Base-by-base conservation (phyloP, 2,797 vertebrate genomes). In the Spatula clypeata region DNA sequence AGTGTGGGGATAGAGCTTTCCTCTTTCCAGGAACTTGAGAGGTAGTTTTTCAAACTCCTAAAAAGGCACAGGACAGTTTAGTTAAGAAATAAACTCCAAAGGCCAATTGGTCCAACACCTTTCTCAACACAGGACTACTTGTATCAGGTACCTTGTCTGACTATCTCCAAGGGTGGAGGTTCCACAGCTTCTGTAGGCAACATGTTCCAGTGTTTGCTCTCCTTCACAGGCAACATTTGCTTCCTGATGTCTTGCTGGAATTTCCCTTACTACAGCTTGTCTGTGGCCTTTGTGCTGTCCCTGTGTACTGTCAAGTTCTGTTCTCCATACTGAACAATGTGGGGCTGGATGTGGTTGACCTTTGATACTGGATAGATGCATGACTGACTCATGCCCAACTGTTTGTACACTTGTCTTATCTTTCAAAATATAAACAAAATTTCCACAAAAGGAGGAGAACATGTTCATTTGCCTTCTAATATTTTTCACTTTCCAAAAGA, bases 1-100 rank as follows among this genome's bases (percentile, higher is more conserved):
- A 42, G 1, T 6, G 4, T 12, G 1, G 1, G 1, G 3, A 3
- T 14, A 58, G 21, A 54, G 2, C 17, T 67, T 44, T 32, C 11
- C 6, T 27, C 15, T 71, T 83, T 71, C 40, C 29, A 73, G 11
- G 8, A 83, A 23, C 15, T 40, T 64, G 21, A 6, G 69, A 80
- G 19, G 29, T 82, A 34, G 18, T 9, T 80, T 36, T 49, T 34
- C 11, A 64, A 18, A 34, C 13, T 64, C 13, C 9, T 29, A 44
- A 38, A 66, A 93, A 72, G 4, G 11, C 55, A 73, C 14, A 81
- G 54, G 73, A 29, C 5, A 49, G 51, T 65, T 75, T 82, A 75
- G 45, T 31, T 69, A 85, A 26, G 40, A 72, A 79, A 73, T 54
- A 4, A 53, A 64, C 32, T n/a, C 38, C 58, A 64, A 74, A 88